These are phyloP conservation scores for Alexandromys fortis DNA, from an alignment of 2,113 vertebrate genomes.

Conservation along the genomic window DNA sequence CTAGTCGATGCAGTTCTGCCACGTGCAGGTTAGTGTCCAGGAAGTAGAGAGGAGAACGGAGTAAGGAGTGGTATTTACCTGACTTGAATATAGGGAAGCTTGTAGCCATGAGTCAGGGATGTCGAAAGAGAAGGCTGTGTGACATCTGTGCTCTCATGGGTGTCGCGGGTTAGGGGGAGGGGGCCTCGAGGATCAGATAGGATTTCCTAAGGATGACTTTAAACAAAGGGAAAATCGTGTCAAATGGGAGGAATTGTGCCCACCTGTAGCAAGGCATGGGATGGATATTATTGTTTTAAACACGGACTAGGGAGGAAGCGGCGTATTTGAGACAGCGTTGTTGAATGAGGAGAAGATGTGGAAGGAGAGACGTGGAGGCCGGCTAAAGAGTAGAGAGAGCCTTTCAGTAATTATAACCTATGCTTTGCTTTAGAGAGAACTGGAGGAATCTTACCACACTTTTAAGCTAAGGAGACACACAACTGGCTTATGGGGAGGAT, in stretches of 20 bases:
- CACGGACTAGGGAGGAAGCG: not conserved
- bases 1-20: constrained; percentile 66
- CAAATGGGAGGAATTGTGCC: not conserved
- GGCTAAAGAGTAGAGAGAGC: not conserved
- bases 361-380: not conserved
- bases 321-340: not conserved
- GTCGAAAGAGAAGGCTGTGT: not conserved
- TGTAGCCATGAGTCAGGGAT: not conserved
- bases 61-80: not conserved
- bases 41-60: constrained; percentile 22
- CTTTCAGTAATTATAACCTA: not conserved
- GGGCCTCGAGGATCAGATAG: not conserved
- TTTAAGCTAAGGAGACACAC: not conserved
- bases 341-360: not conserved
- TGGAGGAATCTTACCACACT: not conserved
- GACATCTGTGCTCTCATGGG: not conserved
- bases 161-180: too few relatives aligned
- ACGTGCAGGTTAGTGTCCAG: constrained; percentile 51
- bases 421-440: not conserved
- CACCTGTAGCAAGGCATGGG: not conserved
- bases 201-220: constrained; percentile 34
- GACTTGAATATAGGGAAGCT: not conserved
- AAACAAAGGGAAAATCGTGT: not conserved
- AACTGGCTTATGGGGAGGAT: not conserved
- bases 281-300: not conserved